Base-by-base conservation (phyloP, 2,797 vertebrate species). In the Anabas testudineus region DNA sequence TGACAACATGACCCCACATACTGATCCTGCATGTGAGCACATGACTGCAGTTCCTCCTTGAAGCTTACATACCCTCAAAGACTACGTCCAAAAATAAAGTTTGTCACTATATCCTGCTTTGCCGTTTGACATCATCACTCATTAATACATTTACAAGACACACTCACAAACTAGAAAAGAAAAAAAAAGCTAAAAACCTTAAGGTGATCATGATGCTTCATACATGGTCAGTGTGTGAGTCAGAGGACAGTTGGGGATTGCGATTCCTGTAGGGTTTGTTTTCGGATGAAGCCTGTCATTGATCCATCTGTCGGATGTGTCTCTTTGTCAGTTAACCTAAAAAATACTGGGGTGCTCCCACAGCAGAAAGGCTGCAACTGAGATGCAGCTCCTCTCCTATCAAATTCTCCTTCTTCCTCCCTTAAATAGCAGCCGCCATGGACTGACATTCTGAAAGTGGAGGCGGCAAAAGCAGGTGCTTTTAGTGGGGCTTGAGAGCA, bases 401-500 rank as follows among this genome's bases (percentile, higher is more conserved):
- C 85, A 60, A 19, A 85, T 90, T 80, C 72, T 58, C 56, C 67
- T 24, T 70, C 78, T 58, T 58, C 71, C 52, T 68, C 70, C 87
- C 80, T 62, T 72, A 91, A 91, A 91, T 90, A 91, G 87, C 72
- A 48, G 43, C 53, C n/a, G 0, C 60, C 8, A 4, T 3, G 26
- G 69, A 80, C 37, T 16, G 68, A 78, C 79, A 79, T 85, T 78
- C 81, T 68, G 83, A 69, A 67, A 57, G 73, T 16, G 56, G 58
- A 37, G 71, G 66, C 48, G 5, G 71, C 22, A 74, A 70, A 68
- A 86, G 87, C 91, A 91, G 88, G 86, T 89, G 87, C 84, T 84
- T 85, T 84, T 68, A 83, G 78, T 34, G 68, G 79, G 76, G 64
- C 54, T 14, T 80, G 80, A 84, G 83, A 88, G 76, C 74, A 72